A percentile compares a stretch with the other conserved stretches of the same genome.
Evolutionary conservation across 2,888 invertebrate species (phyloP).

Genomic region (Anorthoa munda): DNA sequence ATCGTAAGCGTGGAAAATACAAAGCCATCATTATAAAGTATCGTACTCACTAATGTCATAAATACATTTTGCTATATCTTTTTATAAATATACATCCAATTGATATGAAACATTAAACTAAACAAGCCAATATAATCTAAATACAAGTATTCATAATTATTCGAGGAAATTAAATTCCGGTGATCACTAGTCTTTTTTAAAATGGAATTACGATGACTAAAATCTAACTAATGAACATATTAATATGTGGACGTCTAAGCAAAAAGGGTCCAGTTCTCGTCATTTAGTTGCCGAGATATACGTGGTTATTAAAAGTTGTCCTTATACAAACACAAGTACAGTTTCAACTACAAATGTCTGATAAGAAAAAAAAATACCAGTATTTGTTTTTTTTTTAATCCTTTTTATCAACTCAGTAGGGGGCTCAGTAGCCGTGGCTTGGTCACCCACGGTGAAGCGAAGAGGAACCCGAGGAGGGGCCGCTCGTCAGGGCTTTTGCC

Average conservation of each 20-base stretch:
- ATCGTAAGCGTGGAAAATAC: conserved; percentile 34
- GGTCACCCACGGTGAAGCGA: too few relatives aligned
- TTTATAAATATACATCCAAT: conserved; percentile 44
- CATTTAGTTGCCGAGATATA: too few relatives aligned
- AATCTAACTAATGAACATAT: conserved; percentile 23
- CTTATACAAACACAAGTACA: too few relatives aligned
- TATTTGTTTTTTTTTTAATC: too few relatives aligned
- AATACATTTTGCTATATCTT: conserved; percentile 9
- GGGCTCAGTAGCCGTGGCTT: too few relatives aligned
- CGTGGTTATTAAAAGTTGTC: too few relatives aligned
- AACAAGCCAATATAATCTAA: conserved; percentile 31
- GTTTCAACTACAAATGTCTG: too few relatives aligned
- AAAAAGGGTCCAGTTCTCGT: too few relatives aligned
- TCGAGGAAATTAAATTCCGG: conserved; percentile 26
- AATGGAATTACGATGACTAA: conserved; percentile 39
- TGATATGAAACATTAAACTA: conserved; percentile 56
- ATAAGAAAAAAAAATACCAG: too few relatives aligned
- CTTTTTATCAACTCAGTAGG: too few relatives aligned
- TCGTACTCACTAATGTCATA: conserved; percentile 22
- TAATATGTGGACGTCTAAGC: not conserved
- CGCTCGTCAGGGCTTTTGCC: too few relatives aligned
- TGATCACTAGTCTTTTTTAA: conserved; percentile 34
- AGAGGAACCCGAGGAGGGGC: too few relatives aligned
- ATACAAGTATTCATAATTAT: conserved; percentile 17
- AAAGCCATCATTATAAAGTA: conserved; percentile 27